Percentiles rank a stretch among this genome's conserved stretches.
These are phyloP conservation scores for Drosophila sp. DNA, from an alignment of 1,140 invertebrate species.

Conservation along the genomic window DNA sequence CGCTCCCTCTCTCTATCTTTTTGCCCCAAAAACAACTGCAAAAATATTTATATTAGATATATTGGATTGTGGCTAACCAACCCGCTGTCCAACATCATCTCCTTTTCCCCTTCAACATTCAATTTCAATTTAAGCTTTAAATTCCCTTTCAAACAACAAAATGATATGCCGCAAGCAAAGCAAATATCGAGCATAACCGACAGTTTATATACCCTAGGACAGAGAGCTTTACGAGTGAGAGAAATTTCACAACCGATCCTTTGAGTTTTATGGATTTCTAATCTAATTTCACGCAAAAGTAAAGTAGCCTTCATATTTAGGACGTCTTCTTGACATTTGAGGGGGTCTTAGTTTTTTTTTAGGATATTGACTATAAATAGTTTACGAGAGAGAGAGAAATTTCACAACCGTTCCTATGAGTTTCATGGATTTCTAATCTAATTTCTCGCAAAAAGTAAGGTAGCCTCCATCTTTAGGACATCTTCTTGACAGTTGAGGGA, in stretches of 20 bases:
- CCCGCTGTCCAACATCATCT: slow-evolving; percentile 1
- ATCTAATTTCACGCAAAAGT: too few species aligned
- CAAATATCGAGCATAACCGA: not conserved
- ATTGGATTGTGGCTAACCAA: slow-evolving; percentile 55
- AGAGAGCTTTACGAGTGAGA: not conserved
- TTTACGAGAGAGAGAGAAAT: too few species aligned
- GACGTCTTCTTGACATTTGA: too few species aligned
- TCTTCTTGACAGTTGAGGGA: too few species aligned
- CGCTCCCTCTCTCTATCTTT: not conserved
- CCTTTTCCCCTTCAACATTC: slow-evolving; percentile 13
- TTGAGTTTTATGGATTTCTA: not conserved
- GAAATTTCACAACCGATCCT: not conserved
- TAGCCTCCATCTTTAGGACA: too few species aligned
- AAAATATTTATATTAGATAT: slow-evolving; percentile 82
- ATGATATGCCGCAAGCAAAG: not conserved
- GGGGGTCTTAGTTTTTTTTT: too few species aligned
- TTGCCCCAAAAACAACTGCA: slow-evolving; percentile 66
- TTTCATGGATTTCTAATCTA: too few species aligned
- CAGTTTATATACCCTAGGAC: too few species aligned
- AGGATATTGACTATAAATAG: too few species aligned
- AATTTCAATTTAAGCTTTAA: slow-evolving; percentile 12
- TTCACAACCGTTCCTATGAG: too few species aligned
- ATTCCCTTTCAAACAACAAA: not conserved
- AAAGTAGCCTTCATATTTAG: too few species aligned
- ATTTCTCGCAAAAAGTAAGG: too few species aligned